Percentiles rank a stretch among this genome's conserved stretches.
These are phyloP conservation scores for Rhombomys opimus DNA, from an alignment of 2,113 vertebrate genomes.

Conservation along the genomic window DNA sequence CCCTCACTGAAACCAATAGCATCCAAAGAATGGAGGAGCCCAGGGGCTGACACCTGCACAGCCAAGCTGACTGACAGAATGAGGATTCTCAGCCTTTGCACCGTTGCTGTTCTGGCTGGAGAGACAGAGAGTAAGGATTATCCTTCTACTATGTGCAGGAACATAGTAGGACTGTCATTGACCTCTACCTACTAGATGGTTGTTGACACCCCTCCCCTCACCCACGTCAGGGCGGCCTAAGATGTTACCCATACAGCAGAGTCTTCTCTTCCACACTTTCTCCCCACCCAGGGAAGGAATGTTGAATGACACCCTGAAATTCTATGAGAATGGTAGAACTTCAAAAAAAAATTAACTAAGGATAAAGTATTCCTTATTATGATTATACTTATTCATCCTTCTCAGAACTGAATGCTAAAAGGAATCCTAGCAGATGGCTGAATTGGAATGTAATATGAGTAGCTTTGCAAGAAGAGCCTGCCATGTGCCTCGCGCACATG, in stretches of 20 bases:
- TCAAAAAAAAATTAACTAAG: neutral
- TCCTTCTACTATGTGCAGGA: neutral
- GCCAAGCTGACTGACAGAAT: neutral
- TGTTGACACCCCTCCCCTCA: no score
- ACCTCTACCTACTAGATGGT: neutral
- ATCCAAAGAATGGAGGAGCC: neutral
- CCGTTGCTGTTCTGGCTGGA: neutral
- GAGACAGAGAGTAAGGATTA: neutral
- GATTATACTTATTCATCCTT: neutral
- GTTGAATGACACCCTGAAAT: conserved; percentile 27
- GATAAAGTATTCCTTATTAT: neutral
- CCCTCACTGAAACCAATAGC: neutral
- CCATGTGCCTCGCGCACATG: neutral
- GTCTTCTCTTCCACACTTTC: no score
- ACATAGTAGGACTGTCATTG: neutral
- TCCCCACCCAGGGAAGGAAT: neutral
- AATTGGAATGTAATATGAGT: neutral
- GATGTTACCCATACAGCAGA: neutral
- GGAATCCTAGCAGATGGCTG: neutral
- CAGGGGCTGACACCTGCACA: neutral
- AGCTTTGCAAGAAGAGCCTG: neutral
- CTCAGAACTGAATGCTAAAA: conserved; percentile 6
- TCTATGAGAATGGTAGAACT: neutral
- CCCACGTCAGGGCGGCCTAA: neutral
- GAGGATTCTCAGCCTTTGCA: neutral